A percentile compares a stretch with the other conserved stretches of the same genome.
These are phyloP conservation scores for Bovichtus variegatus DNA, from an alignment of 2,797 vertebrate species.

Conservation along the genomic window DNA sequence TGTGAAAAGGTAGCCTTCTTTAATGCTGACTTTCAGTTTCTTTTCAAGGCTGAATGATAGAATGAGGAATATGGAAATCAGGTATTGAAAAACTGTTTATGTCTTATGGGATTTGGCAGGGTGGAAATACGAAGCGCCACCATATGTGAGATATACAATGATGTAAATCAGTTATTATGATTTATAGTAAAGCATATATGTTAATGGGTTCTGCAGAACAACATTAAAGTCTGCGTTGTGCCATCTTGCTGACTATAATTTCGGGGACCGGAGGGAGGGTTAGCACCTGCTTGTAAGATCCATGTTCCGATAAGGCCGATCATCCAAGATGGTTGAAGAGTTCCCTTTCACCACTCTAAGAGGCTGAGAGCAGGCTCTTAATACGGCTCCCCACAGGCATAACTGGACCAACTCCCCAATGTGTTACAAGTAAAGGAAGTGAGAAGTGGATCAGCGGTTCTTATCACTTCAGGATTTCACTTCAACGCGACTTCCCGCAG, in stretches of 20 bases:
- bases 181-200: conserved; percentile 11
- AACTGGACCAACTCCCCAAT: conserved; percentile 43
- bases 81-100: neutral
- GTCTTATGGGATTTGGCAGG: conserved; percentile 18
- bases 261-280: neutral
- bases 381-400: conserved; percentile 46
- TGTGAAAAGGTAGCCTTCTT: neutral
- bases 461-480: conserved; percentile 51
- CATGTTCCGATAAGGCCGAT: conserved; percentile 23
- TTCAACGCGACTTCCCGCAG: conserved; percentile 24
- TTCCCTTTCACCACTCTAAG: conserved; percentile 17
- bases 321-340: conserved; percentile 26
- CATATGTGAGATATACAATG: conserved; percentile 9
- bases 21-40: conserved; percentile 24
- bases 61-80: conserved; percentile 43
- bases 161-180: conserved; percentile 33
- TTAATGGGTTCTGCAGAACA: neutral
- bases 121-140: conserved; percentile 16
- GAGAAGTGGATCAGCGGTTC: conserved; percentile 52
- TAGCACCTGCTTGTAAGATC: conserved; percentile 15
- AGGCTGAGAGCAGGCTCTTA: conserved; percentile 41
- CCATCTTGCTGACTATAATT: neutral
- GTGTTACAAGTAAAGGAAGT: conserved; percentile 23
- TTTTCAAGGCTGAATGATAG: conserved; percentile 19
- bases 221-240: neutral